phyloP scores from a whole-genome alignment of 1,140 invertebrate genomes.

The Bombus impatiens region DNA sequence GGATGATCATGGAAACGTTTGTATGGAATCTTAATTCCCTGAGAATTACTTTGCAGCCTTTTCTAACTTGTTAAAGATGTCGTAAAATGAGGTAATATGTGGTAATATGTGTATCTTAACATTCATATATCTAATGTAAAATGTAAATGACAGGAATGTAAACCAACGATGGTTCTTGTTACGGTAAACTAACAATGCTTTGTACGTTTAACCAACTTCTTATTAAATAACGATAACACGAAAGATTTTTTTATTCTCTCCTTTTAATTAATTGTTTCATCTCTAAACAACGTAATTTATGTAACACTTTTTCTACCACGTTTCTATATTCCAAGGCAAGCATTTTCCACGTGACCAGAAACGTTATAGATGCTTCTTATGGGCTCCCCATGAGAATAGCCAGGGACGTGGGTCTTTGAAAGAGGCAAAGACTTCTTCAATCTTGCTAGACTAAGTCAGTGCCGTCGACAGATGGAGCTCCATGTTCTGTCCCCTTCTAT shows the following conservation, averaged over 20 bases:
- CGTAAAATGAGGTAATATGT: not conserved
- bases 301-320: not conserved
- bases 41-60: conserved; percentile 4
- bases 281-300: not conserved
- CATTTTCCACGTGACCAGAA: not conserved
- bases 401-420: not conserved
- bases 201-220: not conserved
- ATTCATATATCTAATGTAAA: not conserved
- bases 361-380: not conserved
- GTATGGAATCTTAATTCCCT: not conserved
- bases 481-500: not conserved
- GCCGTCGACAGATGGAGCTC: conserved; percentile 17
- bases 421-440: not conserved
- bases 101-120: not conserved
- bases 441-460: not conserved
- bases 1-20: not conserved
- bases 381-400: not conserved
- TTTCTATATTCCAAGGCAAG: not conserved
- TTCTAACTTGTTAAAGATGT: not conserved
- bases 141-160: too few relatives aligned
- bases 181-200: not conserved
- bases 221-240: not conserved
- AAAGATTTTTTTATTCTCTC: not conserved
- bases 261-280: not conserved
- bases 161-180: not conserved